Evolutionary conservation across 2,888 invertebrate genomes (phyloP), one percentile per base, ranked within the genome.

Genomic region (Keiferia lycopersicella): DNA sequence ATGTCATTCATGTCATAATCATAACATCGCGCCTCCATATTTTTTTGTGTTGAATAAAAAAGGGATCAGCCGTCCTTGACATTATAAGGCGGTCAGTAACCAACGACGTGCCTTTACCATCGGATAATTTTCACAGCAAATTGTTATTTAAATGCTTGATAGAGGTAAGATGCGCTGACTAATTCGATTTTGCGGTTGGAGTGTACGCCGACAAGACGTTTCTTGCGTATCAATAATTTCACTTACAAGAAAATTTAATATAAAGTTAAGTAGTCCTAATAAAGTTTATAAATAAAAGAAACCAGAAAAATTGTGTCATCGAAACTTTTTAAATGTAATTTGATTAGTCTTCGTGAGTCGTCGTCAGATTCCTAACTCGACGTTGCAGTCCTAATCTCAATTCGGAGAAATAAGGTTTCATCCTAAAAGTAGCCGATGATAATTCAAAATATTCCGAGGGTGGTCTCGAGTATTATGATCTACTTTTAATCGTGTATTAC

Each of bases 91-190:
- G 59, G 62, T 62, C 62, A 62, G 22, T 62, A 59, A 53, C 62
- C 62, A 57, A 14, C 39, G 51, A 65, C 53, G 60, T 61, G 64
- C 41, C 61, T 65, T 39, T 66, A 66, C 67, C 56, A 56, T 53
- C 30, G 45, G 53, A 61, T 56, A 41, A 64, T 64, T 61, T 64
- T 64, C 64, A 64, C 39, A 30, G 39, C 22, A 59, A 64, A 60
- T 59, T 60, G 64, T 60, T 60, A 60, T 60, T 60, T 60, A 61
- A 60, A 26, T 51, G 64, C 64, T 39, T 59, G 20, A 34, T 51
- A 51, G 50, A 64, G 50, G 51, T 58, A 34, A 34, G 51, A 53
- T 26, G 14, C 14, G 50, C 34, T 50, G 50, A 34, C 30, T 61
- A 61, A 61, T 61, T 50, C 61, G 61, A 61, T 61, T 61, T 61